Base-by-base conservation (phyloP, 2,888 invertebrate genomes). In the Nephrotoma flavescens region DNA sequence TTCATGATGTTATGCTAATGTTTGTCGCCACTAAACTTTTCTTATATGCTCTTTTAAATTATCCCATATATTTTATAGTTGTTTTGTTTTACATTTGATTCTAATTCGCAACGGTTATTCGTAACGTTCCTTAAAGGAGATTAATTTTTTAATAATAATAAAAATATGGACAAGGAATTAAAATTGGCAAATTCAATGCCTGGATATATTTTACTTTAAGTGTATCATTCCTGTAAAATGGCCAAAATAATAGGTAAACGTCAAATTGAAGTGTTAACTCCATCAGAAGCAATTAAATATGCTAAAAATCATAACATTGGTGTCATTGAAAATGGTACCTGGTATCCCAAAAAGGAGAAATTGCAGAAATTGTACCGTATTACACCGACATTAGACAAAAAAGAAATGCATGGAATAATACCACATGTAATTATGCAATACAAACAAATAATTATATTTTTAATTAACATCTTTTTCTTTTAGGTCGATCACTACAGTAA, bases 151-250 rank as follows among this genome's bases (percentile, higher is more conserved):
- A 9, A 15, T 19, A 83, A 83, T 19, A 41, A 42, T 41, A 42
- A 15, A 71, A 31, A 2, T 7, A 2, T 31, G 9, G 71, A 71
- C 4, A 0, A 71, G 9, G n/a, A 71, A 31, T 19, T 31, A 9
- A 31, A 31, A 31, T 71, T 71, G 41, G 42, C 42, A 7, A 42
- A 84, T 42, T 41, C 41, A n/a, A 91, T 93, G 71, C 93, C 93
- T 0, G 95, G 95, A 0, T 93, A 93, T 90, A 94, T 96, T 44
- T 91, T 93, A 11, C 91, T 93, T 31, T 93, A 95, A n/a, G 94
- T 97, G 0, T 96, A 96, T 90, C 94, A 95, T 89, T 95, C 96
- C 0, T 89, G 97, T 0, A 95, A 96, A 90, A 93, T 95, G 90
- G 92, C 95, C 42, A 93, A 94, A 85, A 90, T 95, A 0, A 52